Conservation (phyloP, 2,888 invertebrate genomes). For the Cantharis nigra region DNA sequence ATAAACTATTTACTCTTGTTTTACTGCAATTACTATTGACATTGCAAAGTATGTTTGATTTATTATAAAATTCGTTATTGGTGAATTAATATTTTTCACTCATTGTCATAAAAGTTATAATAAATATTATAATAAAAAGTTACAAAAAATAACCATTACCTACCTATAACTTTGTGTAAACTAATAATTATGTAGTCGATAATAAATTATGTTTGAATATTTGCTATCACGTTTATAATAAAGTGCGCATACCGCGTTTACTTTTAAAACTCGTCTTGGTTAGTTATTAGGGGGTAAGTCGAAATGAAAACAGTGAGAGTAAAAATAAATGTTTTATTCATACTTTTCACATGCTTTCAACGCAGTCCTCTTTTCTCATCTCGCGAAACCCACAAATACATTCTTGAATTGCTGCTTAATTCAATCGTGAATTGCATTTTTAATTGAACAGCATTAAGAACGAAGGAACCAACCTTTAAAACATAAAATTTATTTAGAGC, state of each 20-base stretch:
- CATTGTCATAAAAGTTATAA: too few relatives aligned
- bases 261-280: background rate
- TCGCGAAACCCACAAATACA: background rate
- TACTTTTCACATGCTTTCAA: background rate
- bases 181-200: background rate
- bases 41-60: too few relatives aligned
- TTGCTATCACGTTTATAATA: background rate
- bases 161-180: background rate
- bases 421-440: background rate
- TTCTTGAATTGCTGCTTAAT: background rate
- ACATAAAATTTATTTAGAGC: background rate
- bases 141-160: too few relatives aligned
- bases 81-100: too few relatives aligned
- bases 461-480: background rate
- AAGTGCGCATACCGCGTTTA: background rate
- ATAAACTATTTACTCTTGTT: too few relatives aligned
- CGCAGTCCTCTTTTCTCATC: background rate
- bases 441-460: background rate
- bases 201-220: background rate
- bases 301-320: background rate
- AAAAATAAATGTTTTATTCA: background rate
- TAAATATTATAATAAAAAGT: too few relatives aligned
- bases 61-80: too few relatives aligned
- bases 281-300: background rate
- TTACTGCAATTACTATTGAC: too few relatives aligned